phyloP scores from a whole-genome alignment of 35 echinoderm and acorn worm species.

The Heliocidaris tuberculata region DNA sequence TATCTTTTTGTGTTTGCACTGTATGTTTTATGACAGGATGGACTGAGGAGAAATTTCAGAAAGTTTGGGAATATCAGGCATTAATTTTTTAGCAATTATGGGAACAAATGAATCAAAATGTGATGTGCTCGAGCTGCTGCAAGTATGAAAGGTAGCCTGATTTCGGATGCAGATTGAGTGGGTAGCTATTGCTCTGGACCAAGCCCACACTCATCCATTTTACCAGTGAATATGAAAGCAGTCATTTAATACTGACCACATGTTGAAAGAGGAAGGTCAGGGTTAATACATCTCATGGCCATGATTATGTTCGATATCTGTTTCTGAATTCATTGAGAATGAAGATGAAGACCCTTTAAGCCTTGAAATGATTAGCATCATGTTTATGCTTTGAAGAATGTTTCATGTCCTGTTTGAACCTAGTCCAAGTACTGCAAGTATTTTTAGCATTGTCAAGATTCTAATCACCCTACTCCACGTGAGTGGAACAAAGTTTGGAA shows the following conservation, averaged over 20 bases:
- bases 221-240: background rate
- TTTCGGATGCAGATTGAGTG: too few species aligned
- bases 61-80: too few species aligned
- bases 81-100: too few species aligned
- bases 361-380: background rate
- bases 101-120: too few species aligned
- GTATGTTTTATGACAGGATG: too few species aligned
- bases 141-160: too few species aligned
- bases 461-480: background rate
- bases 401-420: conserved; percentile 10
- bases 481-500: conserved; percentile 1
- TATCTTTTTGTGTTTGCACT: too few species aligned
- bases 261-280: background rate
- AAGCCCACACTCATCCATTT: background rate
- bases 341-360: background rate
- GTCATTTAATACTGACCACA: background rate
- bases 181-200: background rate
- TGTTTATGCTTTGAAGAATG: background rate
- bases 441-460: background rate
- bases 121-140: too few species aligned
- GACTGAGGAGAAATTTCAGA: too few species aligned
- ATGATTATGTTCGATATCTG: background rate
- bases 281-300: background rate
- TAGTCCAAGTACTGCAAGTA: background rate
- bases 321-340: background rate